These are phyloP conservation scores for Drosophila antonietae DNA, from an alignment of 2,888 invertebrate genomes.

Conservation along the genomic window DNA sequence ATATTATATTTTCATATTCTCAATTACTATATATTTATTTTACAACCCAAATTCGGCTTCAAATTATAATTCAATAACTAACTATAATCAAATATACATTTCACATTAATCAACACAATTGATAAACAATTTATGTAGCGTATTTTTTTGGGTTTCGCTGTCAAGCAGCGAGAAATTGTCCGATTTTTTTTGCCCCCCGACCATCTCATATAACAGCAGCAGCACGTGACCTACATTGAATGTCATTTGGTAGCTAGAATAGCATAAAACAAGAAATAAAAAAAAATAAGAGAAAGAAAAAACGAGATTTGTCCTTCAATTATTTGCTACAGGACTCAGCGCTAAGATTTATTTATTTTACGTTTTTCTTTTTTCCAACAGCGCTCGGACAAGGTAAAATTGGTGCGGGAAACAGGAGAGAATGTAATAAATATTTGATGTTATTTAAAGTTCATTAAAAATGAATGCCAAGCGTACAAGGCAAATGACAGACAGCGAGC, in stretches of 20 bases:
- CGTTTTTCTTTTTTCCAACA: slow-evolving; percentile 1
- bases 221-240: slow-evolving; percentile 47
- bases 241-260: slow-evolving; percentile 25
- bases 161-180: neutral
- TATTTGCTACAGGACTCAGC: slow-evolving; percentile 36
- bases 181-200: slow-evolving; percentile 13
- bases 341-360: slow-evolving; percentile 7
- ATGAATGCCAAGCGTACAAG: slow-evolving; percentile 28
- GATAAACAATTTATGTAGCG: neutral
- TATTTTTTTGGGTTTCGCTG: neutral
- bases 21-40: too few species aligned
- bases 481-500: slow-evolving; percentile 4
- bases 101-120: neutral
- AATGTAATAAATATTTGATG: slow-evolving; percentile 52
- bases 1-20: neutral
- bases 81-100: neutral
- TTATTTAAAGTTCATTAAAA: slow-evolving; percentile 73
- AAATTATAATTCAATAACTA: neutral
- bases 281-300: neutral
- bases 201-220: slow-evolving; percentile 21
- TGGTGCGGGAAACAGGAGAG: slow-evolving; percentile 7
- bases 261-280: neutral
- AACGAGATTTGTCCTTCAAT: slow-evolving; percentile 39
- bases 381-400: slow-evolving; percentile 6
- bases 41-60: neutral